Base-by-base conservation (phyloP, 2,888 invertebrate genomes). In the Heliothis peltigera region DNA sequence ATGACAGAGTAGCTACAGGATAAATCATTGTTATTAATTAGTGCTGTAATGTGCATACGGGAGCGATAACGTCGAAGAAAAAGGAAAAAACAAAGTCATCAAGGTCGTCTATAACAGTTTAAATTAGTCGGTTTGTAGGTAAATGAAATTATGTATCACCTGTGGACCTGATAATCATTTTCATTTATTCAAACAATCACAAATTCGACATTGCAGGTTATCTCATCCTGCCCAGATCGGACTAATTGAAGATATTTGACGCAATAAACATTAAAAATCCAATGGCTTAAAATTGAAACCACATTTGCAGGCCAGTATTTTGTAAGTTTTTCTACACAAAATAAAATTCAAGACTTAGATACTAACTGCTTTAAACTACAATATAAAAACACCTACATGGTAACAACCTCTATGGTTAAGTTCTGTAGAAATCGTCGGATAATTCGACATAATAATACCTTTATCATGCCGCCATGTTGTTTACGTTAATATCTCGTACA, bases 21-120 rank as follows among this genome's bases (percentile, higher is more conserved):
- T 67, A 77, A 70, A 75, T 70, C 64, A 61, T 25, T n/a, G 28
- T 70, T 75, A 77, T 76, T 75, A 64, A 76, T 76, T 66, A 62
- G 56, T 19, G 35, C 48, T 43, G 15, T 66, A 53, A 21, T 52
- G 52, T 63, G 62, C 60, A 55, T 52, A 52, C n/a, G 5, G 17
- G 18, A 47, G 15, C 18, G 60, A 75, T 61, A 60, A 54, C 7
- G 19, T 17, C 12, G 5, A 6, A 58, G 19, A 15, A 75, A 42
- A 57, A 48, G 75, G 70, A 65, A 73, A 72, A 70, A 61, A 65
- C 52, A 64, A 60, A 62, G 4, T 10, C 43, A 43, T 49, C 56
- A 64, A 70, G 64, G 70, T 46, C 47, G 25, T 1, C 28, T 22
- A 12, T 35, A n/a, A n/a, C 7, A n/a, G 7, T 10, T 44, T 58